phyloP scores from a whole-genome alignment of 2,113 vertebrate genomes.

The Pitta sordida region DNA sequence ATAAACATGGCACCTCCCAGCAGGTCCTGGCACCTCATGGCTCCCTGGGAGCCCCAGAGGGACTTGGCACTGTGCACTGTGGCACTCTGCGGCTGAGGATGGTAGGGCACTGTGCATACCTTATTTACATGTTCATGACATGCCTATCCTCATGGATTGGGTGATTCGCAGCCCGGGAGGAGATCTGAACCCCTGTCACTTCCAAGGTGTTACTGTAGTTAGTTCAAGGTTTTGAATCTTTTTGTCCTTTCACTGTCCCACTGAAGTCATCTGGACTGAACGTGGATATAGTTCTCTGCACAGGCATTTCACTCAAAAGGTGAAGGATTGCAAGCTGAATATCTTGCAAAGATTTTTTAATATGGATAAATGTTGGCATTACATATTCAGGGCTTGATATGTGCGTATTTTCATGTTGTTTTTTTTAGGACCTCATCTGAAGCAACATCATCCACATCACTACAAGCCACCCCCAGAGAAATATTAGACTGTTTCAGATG shows the following conservation, averaged over 20 bases:
- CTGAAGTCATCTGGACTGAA: not conserved
- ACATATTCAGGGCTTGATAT: not conserved
- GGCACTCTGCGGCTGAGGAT: too few species aligned
- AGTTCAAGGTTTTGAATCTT: not conserved
- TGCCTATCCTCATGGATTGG: too few species aligned
- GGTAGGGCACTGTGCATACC: too few species aligned
- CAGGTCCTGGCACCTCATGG: too few species aligned
- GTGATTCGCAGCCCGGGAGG: too few species aligned
- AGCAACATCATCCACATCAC: slow-evolving; percentile 83
- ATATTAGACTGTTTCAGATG: slow-evolving; percentile 69
- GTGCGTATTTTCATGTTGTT: not conserved
- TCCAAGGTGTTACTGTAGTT: too few species aligned
- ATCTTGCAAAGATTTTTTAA: not conserved
- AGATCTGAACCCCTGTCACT: too few species aligned
- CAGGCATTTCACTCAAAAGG: not conserved
- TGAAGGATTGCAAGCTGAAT: not conserved
- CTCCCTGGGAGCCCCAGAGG: too few species aligned
- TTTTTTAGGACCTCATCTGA: slow-evolving; percentile 80
- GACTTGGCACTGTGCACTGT: too few species aligned
- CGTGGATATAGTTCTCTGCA: not conserved
- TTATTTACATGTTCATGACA: too few species aligned
- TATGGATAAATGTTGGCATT: not conserved
- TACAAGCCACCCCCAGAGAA: slow-evolving; percentile 81
- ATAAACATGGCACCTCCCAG: too few species aligned
- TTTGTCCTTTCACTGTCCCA: not conserved